Conservation (phyloP, 2,797 vertebrate species). For the Enteromius trimaculatus region DNA sequence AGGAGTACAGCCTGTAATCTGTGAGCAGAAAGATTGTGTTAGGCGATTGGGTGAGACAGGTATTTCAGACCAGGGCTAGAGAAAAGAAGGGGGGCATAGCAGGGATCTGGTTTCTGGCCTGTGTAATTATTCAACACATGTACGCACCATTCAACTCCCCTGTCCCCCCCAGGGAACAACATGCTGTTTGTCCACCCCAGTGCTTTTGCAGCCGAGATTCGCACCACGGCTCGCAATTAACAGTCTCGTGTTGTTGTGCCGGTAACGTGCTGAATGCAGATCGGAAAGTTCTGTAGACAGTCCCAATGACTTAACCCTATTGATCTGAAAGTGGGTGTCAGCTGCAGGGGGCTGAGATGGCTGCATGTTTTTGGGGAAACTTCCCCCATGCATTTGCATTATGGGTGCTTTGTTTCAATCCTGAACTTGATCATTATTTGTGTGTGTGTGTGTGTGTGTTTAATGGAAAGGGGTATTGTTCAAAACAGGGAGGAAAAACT, state of each 20-base stretch:
- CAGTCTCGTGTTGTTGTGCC: constrained; percentile 79
- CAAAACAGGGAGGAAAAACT: constrained; percentile 18
- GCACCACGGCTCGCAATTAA: constrained; percentile 74
- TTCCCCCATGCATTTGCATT: constrained; percentile 47
- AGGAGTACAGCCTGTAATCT: constrained; percentile 56
- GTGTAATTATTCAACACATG: constrained; percentile 79
- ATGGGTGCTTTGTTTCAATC: constrained; percentile 55
- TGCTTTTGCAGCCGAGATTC: constrained; percentile 73
- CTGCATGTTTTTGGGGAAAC: constrained; percentile 33
- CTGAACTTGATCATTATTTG: constrained; percentile 17
- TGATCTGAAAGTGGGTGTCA: constrained; percentile 58
- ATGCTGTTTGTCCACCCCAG: constrained; percentile 74
- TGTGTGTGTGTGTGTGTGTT: not conserved
- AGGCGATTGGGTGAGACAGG: constrained; percentile 68
- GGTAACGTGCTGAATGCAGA: constrained; percentile 55
- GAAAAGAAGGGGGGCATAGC: constrained; percentile 42
- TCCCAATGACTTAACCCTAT: constrained; percentile 59
- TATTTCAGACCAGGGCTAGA: constrained; percentile 64
- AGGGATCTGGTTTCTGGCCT: constrained; percentile 66
- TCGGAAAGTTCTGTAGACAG: constrained; percentile 57
- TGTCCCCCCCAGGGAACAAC: constrained; percentile 71
- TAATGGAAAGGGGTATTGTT: not conserved
- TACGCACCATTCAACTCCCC: constrained; percentile 69
- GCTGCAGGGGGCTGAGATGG: constrained; percentile 47
- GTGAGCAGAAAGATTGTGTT: constrained; percentile 56